Evolutionary conservation across 1,140 invertebrate species (phyloP).

Genomic region (Venturia canescens): DNA sequence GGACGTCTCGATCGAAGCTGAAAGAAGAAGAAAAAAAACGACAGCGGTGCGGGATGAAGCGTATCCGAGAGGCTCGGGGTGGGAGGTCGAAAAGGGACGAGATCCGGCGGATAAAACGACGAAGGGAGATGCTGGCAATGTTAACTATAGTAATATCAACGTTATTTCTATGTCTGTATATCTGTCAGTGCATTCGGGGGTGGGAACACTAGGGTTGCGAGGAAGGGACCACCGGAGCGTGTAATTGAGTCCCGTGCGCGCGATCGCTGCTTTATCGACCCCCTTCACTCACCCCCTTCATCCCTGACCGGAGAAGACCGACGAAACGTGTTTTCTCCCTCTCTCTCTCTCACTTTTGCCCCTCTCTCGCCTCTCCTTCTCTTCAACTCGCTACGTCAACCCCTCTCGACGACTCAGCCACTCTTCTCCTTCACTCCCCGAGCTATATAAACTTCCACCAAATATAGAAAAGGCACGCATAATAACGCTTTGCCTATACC

Average conservation of each 20-base stretch:
- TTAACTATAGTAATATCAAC: conserved; percentile 31
- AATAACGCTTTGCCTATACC: neutral
- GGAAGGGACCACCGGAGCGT: conserved; percentile 70
- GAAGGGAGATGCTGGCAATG: conserved; percentile 55
- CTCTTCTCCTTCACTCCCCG: neutral
- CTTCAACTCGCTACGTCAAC: neutral
- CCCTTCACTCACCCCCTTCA: conserved; percentile 61
- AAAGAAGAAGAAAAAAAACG: conserved; percentile 6
- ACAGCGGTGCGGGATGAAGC: conserved; percentile 36
- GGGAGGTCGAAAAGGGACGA: conserved; percentile 5
- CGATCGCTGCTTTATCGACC: conserved; percentile 78
- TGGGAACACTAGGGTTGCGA: conserved; percentile 45
- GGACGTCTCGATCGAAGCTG: conserved; percentile 30
- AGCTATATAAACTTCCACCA: neutral
- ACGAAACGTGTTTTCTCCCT: conserved; percentile 31
- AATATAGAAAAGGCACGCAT: neutral
- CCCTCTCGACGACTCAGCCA: neutral
- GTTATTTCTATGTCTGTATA: neutral
- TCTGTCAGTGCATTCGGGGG: conserved; percentile 21
- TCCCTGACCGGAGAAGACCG: conserved; percentile 6
- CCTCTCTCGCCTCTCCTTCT: neutral
- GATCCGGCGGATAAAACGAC: conserved; percentile 39
- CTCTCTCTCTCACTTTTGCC: too few species aligned
- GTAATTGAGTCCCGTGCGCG: conserved; percentile 76
- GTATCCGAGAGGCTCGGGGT: conserved; percentile 34